Evolutionary conservation across 2,113 vertebrate genomes (phyloP).

Genomic region (Cinclus mexicanus): DNA sequence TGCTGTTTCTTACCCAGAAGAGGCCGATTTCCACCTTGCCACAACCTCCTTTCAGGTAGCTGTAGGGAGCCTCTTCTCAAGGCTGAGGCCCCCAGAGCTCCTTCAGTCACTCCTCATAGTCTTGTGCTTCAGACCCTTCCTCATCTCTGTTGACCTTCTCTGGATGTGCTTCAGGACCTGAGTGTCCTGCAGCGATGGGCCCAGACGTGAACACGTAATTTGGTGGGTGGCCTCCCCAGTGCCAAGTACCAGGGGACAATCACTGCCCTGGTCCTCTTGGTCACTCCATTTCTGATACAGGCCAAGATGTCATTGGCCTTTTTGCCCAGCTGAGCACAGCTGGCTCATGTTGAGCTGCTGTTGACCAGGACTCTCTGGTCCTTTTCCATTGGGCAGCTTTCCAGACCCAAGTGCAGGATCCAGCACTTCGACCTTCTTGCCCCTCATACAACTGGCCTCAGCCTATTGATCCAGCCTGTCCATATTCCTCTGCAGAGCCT

Average conservation of each 20-base stretch:
- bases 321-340: not conserved
- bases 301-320: not conserved
- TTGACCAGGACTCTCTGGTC: fast-evolving
- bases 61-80: not conserved
- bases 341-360: not conserved
- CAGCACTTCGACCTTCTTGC: not conserved
- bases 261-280: not conserved
- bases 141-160: not conserved
- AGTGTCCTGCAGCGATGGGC: not conserved
- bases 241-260: fast-evolving
- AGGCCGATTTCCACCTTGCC: fast-evolving
- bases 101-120: not conserved
- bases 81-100: not conserved
- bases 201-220: not conserved
- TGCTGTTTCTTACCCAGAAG: not conserved
- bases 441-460: fast-evolving
- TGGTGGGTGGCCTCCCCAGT: not conserved
- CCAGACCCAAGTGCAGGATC: not conserved
- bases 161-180: not conserved
- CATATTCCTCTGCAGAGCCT: not conserved
- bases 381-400: not conserved
- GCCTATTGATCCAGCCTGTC: not conserved
- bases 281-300: not conserved
- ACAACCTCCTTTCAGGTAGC: not conserved
- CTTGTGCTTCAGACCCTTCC: not conserved